Evolutionary conservation across 2,888 invertebrate species (phyloP).

Genomic region (Ecdyonurus torrentis): DNA sequence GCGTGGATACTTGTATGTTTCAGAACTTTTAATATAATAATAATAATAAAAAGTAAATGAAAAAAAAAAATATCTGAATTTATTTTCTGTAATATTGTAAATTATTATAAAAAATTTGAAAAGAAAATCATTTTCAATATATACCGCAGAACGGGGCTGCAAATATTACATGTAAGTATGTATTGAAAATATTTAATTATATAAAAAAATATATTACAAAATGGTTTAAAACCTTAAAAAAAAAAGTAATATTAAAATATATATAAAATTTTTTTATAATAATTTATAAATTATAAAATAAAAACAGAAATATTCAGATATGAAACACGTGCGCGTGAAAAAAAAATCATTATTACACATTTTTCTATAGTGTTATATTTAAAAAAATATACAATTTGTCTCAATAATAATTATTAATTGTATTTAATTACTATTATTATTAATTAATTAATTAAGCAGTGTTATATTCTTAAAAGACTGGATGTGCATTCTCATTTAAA

Average conservation of each 20-base stretch:
- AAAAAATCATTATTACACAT: background rate
- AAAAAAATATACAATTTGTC: background rate
- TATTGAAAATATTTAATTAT: background rate
- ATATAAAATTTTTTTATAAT: background rate
- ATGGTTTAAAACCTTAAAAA: background rate
- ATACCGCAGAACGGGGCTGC: background rate
- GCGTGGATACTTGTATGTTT: background rate
- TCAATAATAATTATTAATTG: background rate
- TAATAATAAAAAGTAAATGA: background rate
- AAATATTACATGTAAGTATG: background rate
- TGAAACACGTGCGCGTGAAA: background rate
- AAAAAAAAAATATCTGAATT: background rate
- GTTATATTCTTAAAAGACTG: slow-evolving; percentile 2
- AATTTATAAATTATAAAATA: background rate
- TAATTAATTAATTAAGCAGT: background rate
- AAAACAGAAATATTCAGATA: background rate
- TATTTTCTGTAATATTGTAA: background rate
- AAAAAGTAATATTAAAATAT: background rate
- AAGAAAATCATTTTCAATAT: no score
- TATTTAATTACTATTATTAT: slow-evolving; percentile 1
- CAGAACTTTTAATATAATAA: background rate
- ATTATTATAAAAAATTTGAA: background rate
- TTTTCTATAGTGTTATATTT: background rate
- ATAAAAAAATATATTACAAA: background rate
- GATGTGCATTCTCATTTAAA: background rate